Evolutionary conservation across 2,113 vertebrate species (phyloP).

Genomic region (Tangachromis dhanisi): DNA sequence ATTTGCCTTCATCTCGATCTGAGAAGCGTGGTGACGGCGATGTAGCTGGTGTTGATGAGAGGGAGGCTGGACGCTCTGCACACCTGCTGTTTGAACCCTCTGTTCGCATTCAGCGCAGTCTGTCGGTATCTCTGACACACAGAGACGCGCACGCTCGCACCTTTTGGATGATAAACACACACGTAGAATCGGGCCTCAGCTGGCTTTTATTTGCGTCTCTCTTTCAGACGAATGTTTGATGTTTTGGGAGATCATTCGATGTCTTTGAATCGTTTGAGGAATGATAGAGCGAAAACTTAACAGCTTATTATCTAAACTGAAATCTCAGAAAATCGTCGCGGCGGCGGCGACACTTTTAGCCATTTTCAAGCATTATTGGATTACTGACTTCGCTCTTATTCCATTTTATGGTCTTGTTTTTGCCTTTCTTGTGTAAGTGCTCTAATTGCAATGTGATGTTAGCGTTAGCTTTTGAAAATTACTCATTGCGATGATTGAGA

Average conservation of each 20-base stretch:
- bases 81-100: not conserved
- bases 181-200: not conserved
- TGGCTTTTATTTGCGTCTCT: not conserved
- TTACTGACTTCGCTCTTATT: not conserved
- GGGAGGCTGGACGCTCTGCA: not conserved
- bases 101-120: not conserved
- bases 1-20: not conserved
- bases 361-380: not conserved
- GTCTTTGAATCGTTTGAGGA: not conserved
- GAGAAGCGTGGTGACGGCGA: not conserved
- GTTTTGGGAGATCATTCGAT: not conserved
- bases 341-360: not conserved
- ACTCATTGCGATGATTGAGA: constrained; percentile 12
- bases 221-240: not conserved
- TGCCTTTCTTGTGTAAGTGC: not conserved
- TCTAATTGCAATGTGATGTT: constrained; percentile 3
- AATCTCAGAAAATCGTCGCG: not conserved
- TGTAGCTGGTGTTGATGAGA: not conserved
- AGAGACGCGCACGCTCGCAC: not conserved
- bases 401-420: not conserved
- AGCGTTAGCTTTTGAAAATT: constrained; percentile 12
- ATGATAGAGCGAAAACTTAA: not conserved
- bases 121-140: not conserved
- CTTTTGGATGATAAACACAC: not conserved
- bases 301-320: not conserved